Conservation (phyloP, 2,113 vertebrate species). For the Phodopus roborovskii region DNA sequence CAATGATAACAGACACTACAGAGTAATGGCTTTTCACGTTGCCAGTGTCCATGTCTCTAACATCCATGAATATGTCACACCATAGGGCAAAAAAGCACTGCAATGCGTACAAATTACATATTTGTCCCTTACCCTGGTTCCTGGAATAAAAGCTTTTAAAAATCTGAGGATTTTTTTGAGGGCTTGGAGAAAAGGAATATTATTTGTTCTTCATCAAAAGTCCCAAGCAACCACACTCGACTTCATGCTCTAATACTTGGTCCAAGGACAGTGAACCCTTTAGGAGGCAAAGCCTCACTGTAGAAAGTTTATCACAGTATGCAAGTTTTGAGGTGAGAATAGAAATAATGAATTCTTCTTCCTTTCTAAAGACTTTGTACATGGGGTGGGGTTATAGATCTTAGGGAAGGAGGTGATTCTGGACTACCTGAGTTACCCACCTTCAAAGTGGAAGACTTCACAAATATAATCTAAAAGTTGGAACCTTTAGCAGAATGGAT, state of each 20-base stretch:
- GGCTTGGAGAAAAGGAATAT: background rate
- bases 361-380: background rate
- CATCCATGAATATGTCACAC: background rate
- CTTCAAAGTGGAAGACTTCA: background rate
- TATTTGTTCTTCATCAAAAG: background rate
- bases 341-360: background rate
- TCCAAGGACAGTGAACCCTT: background rate
- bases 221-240: too few species aligned
- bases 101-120: background rate
- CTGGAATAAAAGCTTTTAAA: background rate
- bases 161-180: background rate
- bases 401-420: background rate
- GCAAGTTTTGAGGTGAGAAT: background rate
- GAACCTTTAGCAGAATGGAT: background rate
- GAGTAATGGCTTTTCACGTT: background rate
- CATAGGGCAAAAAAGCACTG: background rate
- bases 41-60: background rate
- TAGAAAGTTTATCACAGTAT: background rate
- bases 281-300: background rate
- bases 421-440: background rate
- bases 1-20: background rate
- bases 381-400: background rate
- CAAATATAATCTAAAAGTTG: background rate
- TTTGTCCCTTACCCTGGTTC: background rate
- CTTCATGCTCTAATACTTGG: background rate